These are phyloP conservation scores for Eulemur mongoz DNA, from an alignment of 2,797 vertebrate genomes.

Conservation along the genomic window DNA sequence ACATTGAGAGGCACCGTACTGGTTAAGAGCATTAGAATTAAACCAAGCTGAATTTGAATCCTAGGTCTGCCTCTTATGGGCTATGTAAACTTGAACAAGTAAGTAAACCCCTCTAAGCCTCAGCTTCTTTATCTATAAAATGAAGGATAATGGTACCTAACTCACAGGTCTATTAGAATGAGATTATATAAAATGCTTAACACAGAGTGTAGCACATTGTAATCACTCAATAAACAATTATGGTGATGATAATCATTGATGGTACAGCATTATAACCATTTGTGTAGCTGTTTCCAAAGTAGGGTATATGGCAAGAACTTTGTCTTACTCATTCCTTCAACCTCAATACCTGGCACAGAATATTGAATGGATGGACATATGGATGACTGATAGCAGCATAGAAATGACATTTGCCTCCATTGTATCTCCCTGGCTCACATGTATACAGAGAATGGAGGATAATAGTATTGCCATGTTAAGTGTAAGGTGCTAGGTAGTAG, in stretches of 20 bases:
- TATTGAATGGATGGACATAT: neutral
- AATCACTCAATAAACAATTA: conserved; percentile 22
- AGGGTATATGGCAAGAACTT: conserved; percentile 16
- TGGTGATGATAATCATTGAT: conserved; percentile 18
- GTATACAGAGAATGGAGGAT: neutral
- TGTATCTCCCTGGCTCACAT: neutral
- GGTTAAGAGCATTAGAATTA: conserved; percentile 29
- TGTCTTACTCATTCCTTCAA: neutral
- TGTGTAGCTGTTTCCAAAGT: conserved; percentile 1
- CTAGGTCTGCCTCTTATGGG: conserved; percentile 18
- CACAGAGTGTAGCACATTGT: neutral
- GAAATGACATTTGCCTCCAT: conserved; percentile 1
- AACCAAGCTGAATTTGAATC: conserved; percentile 25
- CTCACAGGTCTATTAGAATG: neutral
- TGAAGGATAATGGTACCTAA: conserved; percentile 6
- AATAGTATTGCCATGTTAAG: neutral
- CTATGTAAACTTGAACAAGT: conserved; percentile 38
- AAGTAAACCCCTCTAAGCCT: neutral
- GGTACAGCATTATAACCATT: neutral
- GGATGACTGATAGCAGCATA: neutral
- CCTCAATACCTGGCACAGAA: neutral
- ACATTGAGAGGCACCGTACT: neutral
- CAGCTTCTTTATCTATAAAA: conserved; percentile 14
- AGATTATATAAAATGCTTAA: conserved; percentile 50
- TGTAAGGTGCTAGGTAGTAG: neutral